Percentiles rank a stretch among this genome's conserved stretches.
Evolutionary conservation across 2,888 invertebrate genomes (phyloP).

Genomic region (Apamea sordens): DNA sequence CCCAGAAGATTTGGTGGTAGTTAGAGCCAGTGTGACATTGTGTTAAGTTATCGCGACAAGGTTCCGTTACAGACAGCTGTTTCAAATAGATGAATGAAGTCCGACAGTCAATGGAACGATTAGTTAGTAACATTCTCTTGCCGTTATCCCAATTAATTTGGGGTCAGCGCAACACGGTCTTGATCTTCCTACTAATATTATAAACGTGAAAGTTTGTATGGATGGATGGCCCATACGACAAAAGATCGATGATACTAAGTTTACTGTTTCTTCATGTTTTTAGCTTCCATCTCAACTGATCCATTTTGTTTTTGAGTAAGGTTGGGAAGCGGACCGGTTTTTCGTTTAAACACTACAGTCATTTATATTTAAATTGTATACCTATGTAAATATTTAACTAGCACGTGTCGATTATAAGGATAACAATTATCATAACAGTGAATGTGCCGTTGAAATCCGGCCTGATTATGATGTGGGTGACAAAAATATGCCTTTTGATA

Average conservation of each 20-base stretch:
- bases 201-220: too few relatives aligned
- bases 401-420: slow-evolving; percentile 18
- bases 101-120: slow-evolving; percentile 13
- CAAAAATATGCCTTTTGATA: not conserved
- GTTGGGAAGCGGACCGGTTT: not conserved
- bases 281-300: not conserved
- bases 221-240: too few relatives aligned
- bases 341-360: not conserved
- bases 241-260: not conserved
- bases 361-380: slow-evolving; percentile 38
- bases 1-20: slow-evolving; percentile 10
- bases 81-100: slow-evolving; percentile 14
- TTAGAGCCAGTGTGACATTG: not conserved
- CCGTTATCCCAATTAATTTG: not conserved
- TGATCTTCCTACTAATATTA: too few relatives aligned
- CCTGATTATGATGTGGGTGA: slow-evolving; percentile 14
- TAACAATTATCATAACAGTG: slow-evolving; percentile 42
- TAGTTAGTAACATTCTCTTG: not conserved
- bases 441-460: slow-evolving; percentile 22
- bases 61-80: slow-evolving; percentile 11
- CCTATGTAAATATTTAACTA: slow-evolving; percentile 19
- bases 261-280: not conserved
- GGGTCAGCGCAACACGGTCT: not conserved
- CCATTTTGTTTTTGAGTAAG: not conserved
- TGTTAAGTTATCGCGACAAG: not conserved